Evolutionary conservation across 2,113 vertebrate genomes (phyloP).

Genomic region (Tetraodon nigroviridis): DNA sequence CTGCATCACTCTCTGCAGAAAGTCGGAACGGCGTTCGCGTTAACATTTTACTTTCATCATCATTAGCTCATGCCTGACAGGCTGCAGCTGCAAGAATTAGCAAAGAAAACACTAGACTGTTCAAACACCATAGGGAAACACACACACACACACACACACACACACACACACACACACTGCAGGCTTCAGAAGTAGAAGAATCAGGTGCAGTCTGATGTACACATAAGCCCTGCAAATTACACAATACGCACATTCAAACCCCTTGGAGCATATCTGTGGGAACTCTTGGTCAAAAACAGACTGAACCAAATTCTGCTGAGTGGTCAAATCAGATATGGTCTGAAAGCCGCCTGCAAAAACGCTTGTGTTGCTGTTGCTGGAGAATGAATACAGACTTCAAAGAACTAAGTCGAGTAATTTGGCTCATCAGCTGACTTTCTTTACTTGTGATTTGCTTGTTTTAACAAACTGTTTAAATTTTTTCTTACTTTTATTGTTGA

Average conservation of each 20-base stretch:
- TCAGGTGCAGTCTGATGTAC: conserved; percentile 48
- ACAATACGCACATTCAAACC: conserved; percentile 31
- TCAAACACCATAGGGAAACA: conserved; percentile 41
- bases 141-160: conserved; percentile 3
- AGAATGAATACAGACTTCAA: conserved; percentile 15
- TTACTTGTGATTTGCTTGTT: conserved; percentile 8
- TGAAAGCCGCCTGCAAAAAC: conserved; percentile 17
- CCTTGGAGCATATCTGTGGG: conserved; percentile 30
- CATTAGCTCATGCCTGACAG: conserved; percentile 55
- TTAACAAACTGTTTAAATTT: conserved; percentile 6
- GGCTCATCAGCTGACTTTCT: neutral
- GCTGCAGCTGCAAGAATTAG: conserved; percentile 66
- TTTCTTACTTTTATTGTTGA: neutral
- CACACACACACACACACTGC: conserved; percentile 15
- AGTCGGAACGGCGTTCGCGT: conserved; percentile 30
- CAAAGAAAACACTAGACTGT: conserved; percentile 57
- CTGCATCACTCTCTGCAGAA: conserved; percentile 19
- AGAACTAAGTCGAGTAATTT: conserved; percentile 2
- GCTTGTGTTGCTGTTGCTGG: neutral
- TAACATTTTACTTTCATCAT: conserved; percentile 48
- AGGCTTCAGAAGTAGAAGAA: conserved; percentile 47
- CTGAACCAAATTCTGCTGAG: conserved; percentile 42
- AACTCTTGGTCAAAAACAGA: conserved; percentile 43
- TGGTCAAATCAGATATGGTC: conserved; percentile 42
- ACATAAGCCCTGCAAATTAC: conserved; percentile 30